phyloP scores from a whole-genome alignment of 2,797 vertebrate genomes.

The Characodon lateralis region DNA sequence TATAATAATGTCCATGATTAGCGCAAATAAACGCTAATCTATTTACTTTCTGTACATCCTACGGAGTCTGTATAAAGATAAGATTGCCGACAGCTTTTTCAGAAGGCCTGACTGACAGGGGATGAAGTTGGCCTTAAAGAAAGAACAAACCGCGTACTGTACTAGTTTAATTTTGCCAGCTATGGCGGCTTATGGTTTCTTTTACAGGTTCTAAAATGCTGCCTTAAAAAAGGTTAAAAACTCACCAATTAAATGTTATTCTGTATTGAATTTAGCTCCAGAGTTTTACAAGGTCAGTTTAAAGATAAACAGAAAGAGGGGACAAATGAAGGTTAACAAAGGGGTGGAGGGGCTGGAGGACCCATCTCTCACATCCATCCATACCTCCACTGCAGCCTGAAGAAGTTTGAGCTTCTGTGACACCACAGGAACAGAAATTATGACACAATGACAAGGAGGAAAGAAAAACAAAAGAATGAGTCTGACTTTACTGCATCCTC shows the following conservation, averaged over 20 bases:
- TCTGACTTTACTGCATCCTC: slow-evolving; percentile 30
- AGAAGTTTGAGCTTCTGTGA: slow-evolving; percentile 75
- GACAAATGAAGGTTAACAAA: slow-evolving; percentile 2
- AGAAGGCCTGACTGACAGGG: background rate
- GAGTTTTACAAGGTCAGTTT: slow-evolving; percentile 8
- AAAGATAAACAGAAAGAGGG: slow-evolving; percentile 17
- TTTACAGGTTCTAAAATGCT: background rate
- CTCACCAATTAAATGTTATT: background rate
- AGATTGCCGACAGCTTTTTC: background rate
- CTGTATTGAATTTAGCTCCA: background rate
- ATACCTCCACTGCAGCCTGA: slow-evolving; percentile 77
- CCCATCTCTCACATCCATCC: slow-evolving; percentile 68
- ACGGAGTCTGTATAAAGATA: background rate
- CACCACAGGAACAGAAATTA: slow-evolving; percentile 65
- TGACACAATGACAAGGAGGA: slow-evolving; percentile 57
- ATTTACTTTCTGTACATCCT: slow-evolving; percentile 2
- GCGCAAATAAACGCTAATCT: background rate
- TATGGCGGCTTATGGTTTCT: background rate
- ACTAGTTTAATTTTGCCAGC: background rate
- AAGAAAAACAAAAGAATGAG: slow-evolving; percentile 52
- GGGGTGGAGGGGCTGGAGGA: slow-evolving; percentile 43
- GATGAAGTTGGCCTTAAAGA: background rate
- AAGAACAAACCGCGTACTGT: background rate
- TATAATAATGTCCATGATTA: background rate
- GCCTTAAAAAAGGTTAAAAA: background rate